Evolutionary conservation across 2,888 invertebrate genomes (phyloP).

Genomic region (Furcula furcula): DNA sequence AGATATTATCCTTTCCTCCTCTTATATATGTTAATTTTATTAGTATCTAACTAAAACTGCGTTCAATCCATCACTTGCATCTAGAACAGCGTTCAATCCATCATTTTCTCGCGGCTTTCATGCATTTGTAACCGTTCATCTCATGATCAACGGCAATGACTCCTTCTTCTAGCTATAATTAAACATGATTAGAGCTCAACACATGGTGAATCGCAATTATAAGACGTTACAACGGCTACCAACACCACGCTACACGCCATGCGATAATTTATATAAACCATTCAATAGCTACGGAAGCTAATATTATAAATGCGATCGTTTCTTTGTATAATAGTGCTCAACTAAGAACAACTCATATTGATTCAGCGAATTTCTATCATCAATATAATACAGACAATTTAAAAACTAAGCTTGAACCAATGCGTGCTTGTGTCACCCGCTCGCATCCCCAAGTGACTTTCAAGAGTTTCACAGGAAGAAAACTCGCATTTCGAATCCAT

Average conservation of each 20-base stretch:
- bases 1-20: no score
- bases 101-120: constrained; percentile 61
- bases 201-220: constrained; percentile 75
- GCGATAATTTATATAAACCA: constrained; percentile 62
- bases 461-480: constrained; percentile 46
- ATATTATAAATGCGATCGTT: constrained; percentile 47
- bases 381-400: no score
- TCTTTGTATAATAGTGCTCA: constrained; percentile 28
- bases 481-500: constrained; percentile 67
- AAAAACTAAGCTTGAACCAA: neutral
- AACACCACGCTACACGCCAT: constrained; percentile 62
- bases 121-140: constrained; percentile 77
- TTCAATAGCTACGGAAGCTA: constrained; percentile 70
- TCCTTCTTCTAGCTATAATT: constrained; percentile 71
- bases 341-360: no score
- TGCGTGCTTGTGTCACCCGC: constrained; percentile 49
- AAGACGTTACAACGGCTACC: constrained; percentile 74
- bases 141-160: constrained; percentile 79
- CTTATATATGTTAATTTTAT: no score
- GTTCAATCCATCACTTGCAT: constrained; percentile 18
- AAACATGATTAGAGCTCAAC: constrained; percentile 79
- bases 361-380: no score
- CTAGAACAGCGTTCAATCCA: constrained; percentile 45
- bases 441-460: constrained; percentile 49
- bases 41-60: no score